These are phyloP conservation scores for Proctacanthus coquilletti DNA, from an alignment of 1,140 invertebrate species.

Conservation along the genomic window DNA sequence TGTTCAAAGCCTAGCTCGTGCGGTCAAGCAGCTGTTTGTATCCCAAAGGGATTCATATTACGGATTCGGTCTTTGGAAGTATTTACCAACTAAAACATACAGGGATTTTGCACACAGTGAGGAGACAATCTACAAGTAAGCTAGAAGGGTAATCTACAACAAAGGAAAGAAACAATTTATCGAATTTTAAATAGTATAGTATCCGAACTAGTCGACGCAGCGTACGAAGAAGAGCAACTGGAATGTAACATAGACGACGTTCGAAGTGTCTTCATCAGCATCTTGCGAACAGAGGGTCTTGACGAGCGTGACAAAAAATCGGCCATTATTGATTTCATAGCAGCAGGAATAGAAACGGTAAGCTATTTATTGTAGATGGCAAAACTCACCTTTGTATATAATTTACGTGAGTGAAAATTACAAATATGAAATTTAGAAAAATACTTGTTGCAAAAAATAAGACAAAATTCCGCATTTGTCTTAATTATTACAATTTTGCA, in stretches of 20 bases:
- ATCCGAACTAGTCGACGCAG: slow-evolving; percentile 57
- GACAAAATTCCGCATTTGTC: too few relatives aligned
- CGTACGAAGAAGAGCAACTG: slow-evolving; percentile 30
- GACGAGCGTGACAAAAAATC: slow-evolving; percentile 69
- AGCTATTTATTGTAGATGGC: slow-evolving; percentile 12
- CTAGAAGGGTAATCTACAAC: slow-evolving; percentile 9
- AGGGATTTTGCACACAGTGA: slow-evolving; percentile 54
- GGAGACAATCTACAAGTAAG: slow-evolving; percentile 57
- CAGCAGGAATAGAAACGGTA: slow-evolving; percentile 72
- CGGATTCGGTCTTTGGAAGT: slow-evolving; percentile 69
- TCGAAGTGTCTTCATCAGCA: slow-evolving; percentile 56
- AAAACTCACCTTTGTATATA: too few relatives aligned
- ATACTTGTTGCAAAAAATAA: too few relatives aligned
- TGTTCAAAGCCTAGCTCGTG: slow-evolving; percentile 41
- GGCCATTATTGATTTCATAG: slow-evolving; percentile 72
- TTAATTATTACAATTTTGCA: too few relatives aligned
- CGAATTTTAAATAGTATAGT: slow-evolving; percentile 41
- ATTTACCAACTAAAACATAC: slow-evolving; percentile 56
- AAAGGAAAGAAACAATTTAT: slow-evolving; percentile 2
- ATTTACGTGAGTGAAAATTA: too few relatives aligned
- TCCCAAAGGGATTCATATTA: slow-evolving; percentile 66
- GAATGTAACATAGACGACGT: slow-evolving; percentile 37
- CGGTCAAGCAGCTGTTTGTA: slow-evolving; percentile 57
- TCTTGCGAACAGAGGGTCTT: slow-evolving; percentile 49
- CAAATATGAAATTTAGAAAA: too few relatives aligned